Conservation (phyloP, 2,888 invertebrate species). For the Spilosoma lubricipeda region DNA sequence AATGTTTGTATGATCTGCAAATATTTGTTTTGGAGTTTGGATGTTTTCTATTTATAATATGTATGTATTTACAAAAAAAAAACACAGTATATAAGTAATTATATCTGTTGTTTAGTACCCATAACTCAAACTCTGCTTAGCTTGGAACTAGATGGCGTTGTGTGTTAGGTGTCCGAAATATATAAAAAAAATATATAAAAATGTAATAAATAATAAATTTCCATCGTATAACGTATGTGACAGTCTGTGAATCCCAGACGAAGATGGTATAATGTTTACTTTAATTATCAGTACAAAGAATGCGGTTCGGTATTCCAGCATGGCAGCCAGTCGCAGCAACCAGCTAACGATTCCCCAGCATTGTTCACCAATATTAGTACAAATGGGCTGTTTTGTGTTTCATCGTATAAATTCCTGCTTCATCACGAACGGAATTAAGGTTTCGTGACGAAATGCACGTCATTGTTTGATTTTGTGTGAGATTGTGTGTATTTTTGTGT, state of each 20-base stretch:
- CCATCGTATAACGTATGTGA: neutral
- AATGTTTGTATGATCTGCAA: no score
- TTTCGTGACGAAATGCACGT: conserved; percentile 40
- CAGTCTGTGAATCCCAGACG: neutral
- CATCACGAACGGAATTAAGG: conserved; percentile 43
- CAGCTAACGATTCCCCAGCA: conserved; percentile 28
- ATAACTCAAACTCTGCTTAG: no score
- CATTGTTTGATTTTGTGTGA: conserved; percentile 38
- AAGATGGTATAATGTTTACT: conserved; percentile 35
- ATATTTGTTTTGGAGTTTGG: no score
- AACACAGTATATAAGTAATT: no score
- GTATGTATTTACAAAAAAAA: no score
- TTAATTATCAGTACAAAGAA: conserved; percentile 43
- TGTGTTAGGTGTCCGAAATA: no score
- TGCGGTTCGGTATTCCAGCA: conserved; percentile 30
- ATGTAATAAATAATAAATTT: neutral
- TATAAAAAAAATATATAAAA: neutral
- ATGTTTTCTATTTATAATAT: no score
- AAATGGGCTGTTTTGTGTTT: conserved; percentile 45
- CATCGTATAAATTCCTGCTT: conserved; percentile 48
- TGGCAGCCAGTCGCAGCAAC: conserved; percentile 21
- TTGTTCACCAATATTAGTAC: conserved; percentile 42
- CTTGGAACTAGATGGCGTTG: no score
- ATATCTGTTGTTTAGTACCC: no score
- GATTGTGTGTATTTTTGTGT: conserved; percentile 21